These are phyloP conservation scores for Phasianus colchicus DNA, from an alignment of 2,113 vertebrate species.

Conservation along the genomic window DNA sequence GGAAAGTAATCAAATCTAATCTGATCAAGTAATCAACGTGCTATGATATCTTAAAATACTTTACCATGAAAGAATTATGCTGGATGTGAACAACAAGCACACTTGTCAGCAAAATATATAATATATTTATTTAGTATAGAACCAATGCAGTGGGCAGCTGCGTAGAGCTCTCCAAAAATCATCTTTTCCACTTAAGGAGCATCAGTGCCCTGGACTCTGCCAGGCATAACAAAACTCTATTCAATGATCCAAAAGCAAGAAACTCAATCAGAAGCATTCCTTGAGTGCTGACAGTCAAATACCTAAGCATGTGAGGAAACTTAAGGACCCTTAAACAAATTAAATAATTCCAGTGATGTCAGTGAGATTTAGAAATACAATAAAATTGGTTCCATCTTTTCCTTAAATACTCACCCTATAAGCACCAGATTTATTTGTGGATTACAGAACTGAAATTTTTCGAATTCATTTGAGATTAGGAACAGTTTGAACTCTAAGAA, in stretches of 20 bases:
- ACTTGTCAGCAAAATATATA: neutral
- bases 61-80: neutral
- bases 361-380: neutral
- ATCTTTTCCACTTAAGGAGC: neutral
- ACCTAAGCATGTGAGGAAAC: neutral
- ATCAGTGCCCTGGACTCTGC: neutral
- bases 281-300: neutral
- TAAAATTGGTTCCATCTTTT: neutral
- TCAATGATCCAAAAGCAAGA: neutral
- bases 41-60: neutral
- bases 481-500: neutral
- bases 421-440: neutral
- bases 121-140: neutral
- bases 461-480: neutral
- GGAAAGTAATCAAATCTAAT: neutral
- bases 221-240: neutral
- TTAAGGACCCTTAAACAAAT: neutral
- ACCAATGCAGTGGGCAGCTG: fast-evolving
- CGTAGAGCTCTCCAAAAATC: neutral
- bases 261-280: no score
- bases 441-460: neutral
- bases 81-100: neutral
- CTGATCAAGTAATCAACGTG: neutral
- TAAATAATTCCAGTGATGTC: neutral
- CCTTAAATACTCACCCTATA: neutral